Base-by-base conservation (phyloP, 2,797 vertebrate species). In the Brachyrhaphis roseni region DNA sequence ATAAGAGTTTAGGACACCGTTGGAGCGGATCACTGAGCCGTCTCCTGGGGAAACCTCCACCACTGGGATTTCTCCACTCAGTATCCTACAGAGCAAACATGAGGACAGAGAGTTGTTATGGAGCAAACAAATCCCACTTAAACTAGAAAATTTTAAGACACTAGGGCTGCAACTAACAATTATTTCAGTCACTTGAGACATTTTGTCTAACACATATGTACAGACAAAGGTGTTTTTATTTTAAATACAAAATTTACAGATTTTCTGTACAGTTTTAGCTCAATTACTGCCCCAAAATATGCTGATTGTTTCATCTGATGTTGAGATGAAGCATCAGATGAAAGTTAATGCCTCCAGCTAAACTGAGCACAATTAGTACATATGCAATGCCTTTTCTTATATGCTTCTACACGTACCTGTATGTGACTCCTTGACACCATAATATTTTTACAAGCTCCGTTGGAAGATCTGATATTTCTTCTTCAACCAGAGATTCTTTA, bases 1-100 rank as follows among this genome's bases (percentile, higher is more conserved):
- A 91, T 98, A 99, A 77, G 93, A 96, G 77, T 93, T 95, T 82
- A 96, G 91, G 72, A 95, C 77, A 72, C 96, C 95, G 55, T 97
- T 96, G 70, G 98, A 98, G 74, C 95, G 95, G 76, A 98, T 97
- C 91, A 97, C 90, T 34, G 97, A 98, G 53, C 96, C 96, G 91
- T 98, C 97, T 43, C 96, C 97, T 31, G 95, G 97, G 78, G 95
- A 97, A 90, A 98, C 92, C 92, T 99, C 97, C 72, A 94, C 79
- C 59, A 94, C 92, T 31, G 95, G 92, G 79, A 93, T 86, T 36
- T 84, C 86, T 78, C 93, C 94, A 77, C 94, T 92, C 66, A 93
- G 90, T 89, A 98, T 94, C 90, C 98, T 98, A 90, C 80, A 88
- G 31, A 85, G 41, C 15, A 77, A 5, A 47, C 23, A 41, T 41